Conservation (phyloP, 1,140 invertebrate genomes). For the Diuraphis noxia region DNA sequence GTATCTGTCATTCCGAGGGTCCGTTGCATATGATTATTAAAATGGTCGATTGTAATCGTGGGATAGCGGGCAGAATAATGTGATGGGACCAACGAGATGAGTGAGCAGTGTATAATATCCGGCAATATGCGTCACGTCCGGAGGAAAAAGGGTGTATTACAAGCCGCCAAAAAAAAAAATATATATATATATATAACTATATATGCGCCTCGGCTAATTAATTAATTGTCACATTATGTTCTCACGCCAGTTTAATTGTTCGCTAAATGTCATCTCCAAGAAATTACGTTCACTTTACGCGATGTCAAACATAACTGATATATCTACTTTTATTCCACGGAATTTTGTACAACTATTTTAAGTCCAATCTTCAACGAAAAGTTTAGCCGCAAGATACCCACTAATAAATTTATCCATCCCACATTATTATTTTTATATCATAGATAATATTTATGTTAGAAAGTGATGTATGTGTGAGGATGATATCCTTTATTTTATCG, state of each 20-base stretch:
- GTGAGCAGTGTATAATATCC: conserved; percentile 2
- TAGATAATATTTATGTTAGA: neutral
- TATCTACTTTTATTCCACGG: neutral
- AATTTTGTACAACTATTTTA: neutral
- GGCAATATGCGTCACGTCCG: conserved; percentile 44
- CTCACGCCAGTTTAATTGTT: conserved; percentile 49
- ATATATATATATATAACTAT: conserved; percentile 24
- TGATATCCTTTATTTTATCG: neutral
- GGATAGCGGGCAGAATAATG: conserved; percentile 23
- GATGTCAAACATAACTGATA: neutral
- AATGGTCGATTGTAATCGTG: conserved; percentile 30
- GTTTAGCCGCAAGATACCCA: neutral
- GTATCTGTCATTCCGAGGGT: neutral
- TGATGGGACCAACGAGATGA: neutral
- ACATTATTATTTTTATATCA: neutral
- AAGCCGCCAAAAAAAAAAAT: conserved; percentile 25
- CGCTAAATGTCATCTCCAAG: conserved; percentile 17
- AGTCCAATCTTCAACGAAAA: neutral
- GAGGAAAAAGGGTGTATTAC: conserved; percentile 43
- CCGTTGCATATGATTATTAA: conserved; percentile 16
- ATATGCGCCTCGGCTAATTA: conserved; percentile 2
- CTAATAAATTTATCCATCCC: neutral
- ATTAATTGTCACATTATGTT: conserved; percentile 46
- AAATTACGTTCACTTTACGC: conserved; percentile 26
- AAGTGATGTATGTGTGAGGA: neutral